Evolutionary conservation across 2,888 invertebrate genomes (phyloP).

Genomic region (Allacma fusca): DNA sequence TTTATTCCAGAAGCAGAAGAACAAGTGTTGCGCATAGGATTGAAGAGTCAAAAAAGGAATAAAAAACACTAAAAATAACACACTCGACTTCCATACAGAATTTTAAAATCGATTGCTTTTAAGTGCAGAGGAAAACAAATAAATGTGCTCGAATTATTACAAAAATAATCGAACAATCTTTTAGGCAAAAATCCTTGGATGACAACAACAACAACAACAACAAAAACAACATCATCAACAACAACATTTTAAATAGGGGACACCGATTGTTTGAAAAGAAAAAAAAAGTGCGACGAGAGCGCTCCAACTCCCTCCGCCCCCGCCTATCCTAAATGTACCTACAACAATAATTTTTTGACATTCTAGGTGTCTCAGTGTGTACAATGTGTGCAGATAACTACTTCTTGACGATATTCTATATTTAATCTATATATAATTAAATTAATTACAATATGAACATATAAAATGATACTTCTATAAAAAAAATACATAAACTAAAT

Average conservation of each 20-base stretch:
- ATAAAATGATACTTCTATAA: constrained; percentile 14
- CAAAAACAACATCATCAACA: neutral
- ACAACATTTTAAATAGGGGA: neutral
- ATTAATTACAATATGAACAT: neutral
- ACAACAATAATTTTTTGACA: constrained; percentile 35
- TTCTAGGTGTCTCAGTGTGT: constrained; percentile 33
- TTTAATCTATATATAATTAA: neutral
- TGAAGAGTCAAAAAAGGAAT: neutral
- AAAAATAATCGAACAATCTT: neutral
- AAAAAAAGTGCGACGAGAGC: constrained; percentile 5
- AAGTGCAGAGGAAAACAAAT: too few relatives aligned
- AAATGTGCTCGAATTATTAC: constrained; percentile 7
- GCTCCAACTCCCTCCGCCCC: constrained; percentile 18
- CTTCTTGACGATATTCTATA: constrained; percentile 16
- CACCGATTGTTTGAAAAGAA: neutral
- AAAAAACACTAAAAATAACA: too few relatives aligned
- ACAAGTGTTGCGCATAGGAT: neutral
- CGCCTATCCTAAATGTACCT: constrained; percentile 29
- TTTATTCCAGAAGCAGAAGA: too few relatives aligned
- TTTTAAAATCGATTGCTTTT: too few relatives aligned
- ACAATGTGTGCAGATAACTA: constrained; percentile 11
- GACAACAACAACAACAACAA: neutral
- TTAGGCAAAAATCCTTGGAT: neutral
- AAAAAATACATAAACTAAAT: neutral
- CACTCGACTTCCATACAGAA: too few relatives aligned